These are phyloP conservation scores for Hirtodrosophila trivittata DNA, from an alignment of 2,888 invertebrate genomes.

Conservation along the genomic window DNA sequence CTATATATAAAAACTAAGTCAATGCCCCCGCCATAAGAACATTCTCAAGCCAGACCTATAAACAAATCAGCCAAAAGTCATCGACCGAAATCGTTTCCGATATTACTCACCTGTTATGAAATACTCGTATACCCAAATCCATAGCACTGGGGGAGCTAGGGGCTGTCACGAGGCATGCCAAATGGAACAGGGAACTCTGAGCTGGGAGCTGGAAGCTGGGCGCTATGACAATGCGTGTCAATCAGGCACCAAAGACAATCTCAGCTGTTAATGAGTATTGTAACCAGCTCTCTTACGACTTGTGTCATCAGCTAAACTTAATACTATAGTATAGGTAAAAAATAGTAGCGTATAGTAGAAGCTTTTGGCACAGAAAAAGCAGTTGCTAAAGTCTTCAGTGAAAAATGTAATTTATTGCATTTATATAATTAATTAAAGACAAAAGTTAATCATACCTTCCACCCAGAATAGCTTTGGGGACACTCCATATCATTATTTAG, in stretches of 20 bases:
- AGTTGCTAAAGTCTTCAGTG: too few species aligned
- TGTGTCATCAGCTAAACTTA: too few species aligned
- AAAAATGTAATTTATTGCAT: too few species aligned
- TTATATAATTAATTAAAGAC: too few species aligned
- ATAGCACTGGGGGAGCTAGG: conserved; percentile 17
- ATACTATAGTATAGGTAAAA: too few species aligned
- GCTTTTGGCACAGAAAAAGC: too few species aligned
- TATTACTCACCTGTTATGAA: conserved; percentile 78
- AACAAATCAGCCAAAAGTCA: conserved; percentile 76
- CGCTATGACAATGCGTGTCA: conserved; percentile 38
- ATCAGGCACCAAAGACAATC: conserved; percentile 1
- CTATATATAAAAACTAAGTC: conserved; percentile 49
- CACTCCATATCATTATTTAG: conserved; percentile 21
- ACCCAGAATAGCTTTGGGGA: background rate
- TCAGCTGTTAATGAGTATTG: conserved; percentile 26
- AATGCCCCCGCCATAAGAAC: conserved; percentile 65
- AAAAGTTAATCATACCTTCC: background rate
- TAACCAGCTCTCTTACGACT: too few species aligned
- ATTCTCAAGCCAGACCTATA: conserved; percentile 73
- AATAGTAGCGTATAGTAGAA: too few species aligned
- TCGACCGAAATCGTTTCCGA: conserved; percentile 78
- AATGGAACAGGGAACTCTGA: conserved; percentile 11
- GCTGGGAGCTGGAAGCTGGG: conserved; percentile 3
- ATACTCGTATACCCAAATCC: conserved; percentile 53
- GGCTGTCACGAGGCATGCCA: too few species aligned